Evolutionary conservation across 2,888 invertebrate species (phyloP), one percentile per base, ranked within the genome.

Genomic region (Drosophila tripunctata): DNA sequence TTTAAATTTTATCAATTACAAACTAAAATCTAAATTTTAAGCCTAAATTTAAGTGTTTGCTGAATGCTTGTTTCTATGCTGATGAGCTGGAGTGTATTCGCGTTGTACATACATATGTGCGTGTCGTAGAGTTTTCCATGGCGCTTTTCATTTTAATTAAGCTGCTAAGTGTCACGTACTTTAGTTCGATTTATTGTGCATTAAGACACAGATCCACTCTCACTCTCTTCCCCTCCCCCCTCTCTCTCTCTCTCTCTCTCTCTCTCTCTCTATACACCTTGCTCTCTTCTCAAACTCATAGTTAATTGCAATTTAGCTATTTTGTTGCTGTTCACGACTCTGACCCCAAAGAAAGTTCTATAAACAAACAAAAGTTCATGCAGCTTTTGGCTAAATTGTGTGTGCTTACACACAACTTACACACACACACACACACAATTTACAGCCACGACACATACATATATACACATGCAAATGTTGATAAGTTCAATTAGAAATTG

Each of bases 71-170:
- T 8, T 36, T 45, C 33, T 43, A 48, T 54, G 15, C 15, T 6
- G 5, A 4, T 47, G 21, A 4, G 2, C 12, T 14, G 51, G 30
- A 24, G n/a, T 60, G 52, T 43, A 17, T 10, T 6, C 10, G 6
- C 31, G 7, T 0, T 17, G 14, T 21, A 5, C 12, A 27, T 12
- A 33, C 47, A 15, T 21, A 22, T 44, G 33, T 68, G 60, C 47
- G 17, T 54, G 48, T 41, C 7, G 10, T 22, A 14, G 38, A 54
- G 31, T 40, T 70, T 74, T 78, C 65, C 65, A 85, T 67, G 62
- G 64, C 67, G 63, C 57, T 67, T 75, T 83, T 69, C 67, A 76
- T 83, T 79, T 75, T 86, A 83, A 80, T 80, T 80, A 80, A 75
- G 64, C 66, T 67, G 58, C 57, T 55, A 79, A 82, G 66, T 78